phyloP scores from a whole-genome alignment of 2,888 invertebrate species.

The Pyrocoelia pectoralis region DNA sequence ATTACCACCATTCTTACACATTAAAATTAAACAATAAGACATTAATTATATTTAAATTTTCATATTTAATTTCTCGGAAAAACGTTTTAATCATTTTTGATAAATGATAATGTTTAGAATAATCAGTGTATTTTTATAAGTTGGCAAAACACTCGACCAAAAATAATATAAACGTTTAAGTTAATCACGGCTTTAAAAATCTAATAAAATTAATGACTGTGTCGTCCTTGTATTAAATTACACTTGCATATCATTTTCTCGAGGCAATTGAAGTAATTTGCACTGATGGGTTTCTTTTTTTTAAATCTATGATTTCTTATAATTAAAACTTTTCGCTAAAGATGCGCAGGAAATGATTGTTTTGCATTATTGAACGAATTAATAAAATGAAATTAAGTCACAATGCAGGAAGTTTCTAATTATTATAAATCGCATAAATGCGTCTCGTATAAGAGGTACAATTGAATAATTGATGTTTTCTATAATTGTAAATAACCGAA shows the following conservation, averaged over 20 bases:
- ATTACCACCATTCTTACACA: too few relatives aligned
- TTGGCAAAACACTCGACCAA: too few relatives aligned
- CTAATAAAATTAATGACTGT: too few relatives aligned
- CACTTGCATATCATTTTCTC: not conserved
- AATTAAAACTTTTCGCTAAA: not conserved
- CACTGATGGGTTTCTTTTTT: conserved; percentile 1
- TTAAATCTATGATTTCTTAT: not conserved
- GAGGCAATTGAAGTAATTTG: not conserved
- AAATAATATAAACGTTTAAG: too few relatives aligned
- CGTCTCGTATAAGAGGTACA: conserved; percentile 12
- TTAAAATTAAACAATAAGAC: too few relatives aligned
- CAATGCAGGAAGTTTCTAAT: conserved; percentile 28
- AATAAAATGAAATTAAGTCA: conserved; percentile 26
- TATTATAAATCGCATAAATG: conserved; percentile 17
- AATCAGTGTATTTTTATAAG: too few relatives aligned
- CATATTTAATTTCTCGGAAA: too few relatives aligned
- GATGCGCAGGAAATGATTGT: conserved; percentile 5
- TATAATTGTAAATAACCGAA: conserved; percentile 18
- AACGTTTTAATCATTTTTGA: too few relatives aligned
- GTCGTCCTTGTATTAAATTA: conserved; percentile 1
- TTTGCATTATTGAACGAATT: conserved; percentile 10
- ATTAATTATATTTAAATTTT: too few relatives aligned
- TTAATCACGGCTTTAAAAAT: too few relatives aligned
- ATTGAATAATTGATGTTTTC: conserved; percentile 21
- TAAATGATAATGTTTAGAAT: too few relatives aligned